phyloP scores from a whole-genome alignment of 2,888 invertebrate genomes.

The Hyppa rectilinea region DNA sequence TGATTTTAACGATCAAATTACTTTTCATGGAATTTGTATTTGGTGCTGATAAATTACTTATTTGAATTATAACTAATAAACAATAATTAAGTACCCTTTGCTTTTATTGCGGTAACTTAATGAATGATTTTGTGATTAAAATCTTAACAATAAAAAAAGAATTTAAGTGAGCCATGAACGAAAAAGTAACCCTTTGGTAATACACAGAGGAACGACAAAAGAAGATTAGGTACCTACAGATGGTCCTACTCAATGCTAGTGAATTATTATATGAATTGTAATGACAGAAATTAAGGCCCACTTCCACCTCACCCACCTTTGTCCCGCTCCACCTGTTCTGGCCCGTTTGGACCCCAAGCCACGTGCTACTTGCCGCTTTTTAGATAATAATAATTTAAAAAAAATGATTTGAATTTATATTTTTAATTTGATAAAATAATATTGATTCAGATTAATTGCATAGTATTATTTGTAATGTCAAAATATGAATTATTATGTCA shows the following conservation, averaged over 20 bases:
- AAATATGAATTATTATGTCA: too few species aligned
- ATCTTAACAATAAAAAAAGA: neutral
- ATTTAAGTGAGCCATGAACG: neutral
- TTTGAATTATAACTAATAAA: neutral
- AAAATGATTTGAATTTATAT: too few species aligned
- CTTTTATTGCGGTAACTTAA: neutral
- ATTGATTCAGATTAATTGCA: too few species aligned
- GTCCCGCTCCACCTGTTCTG: too few species aligned
- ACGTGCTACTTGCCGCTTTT: too few species aligned
- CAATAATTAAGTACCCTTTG: neutral
- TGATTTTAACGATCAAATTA: neutral
- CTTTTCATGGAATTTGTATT: conserved; percentile 1
- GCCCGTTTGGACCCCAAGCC: too few species aligned
- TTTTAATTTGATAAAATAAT: too few species aligned
- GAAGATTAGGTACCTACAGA: neutral
- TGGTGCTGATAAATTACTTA: neutral
- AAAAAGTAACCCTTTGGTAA: neutral
- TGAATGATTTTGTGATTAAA: neutral
- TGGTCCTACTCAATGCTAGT: neutral
- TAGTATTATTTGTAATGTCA: too few species aligned
- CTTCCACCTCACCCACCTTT: too few species aligned
- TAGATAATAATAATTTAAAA: too few species aligned
- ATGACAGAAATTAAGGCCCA: neutral
- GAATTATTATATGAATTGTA: neutral
- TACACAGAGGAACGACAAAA: neutral